A percentile compares a stretch with the other conserved stretches of the same genome.
Conservation (phyloP, 1,140 invertebrate genomes). For the Aphaenogaster rudis region DNA sequence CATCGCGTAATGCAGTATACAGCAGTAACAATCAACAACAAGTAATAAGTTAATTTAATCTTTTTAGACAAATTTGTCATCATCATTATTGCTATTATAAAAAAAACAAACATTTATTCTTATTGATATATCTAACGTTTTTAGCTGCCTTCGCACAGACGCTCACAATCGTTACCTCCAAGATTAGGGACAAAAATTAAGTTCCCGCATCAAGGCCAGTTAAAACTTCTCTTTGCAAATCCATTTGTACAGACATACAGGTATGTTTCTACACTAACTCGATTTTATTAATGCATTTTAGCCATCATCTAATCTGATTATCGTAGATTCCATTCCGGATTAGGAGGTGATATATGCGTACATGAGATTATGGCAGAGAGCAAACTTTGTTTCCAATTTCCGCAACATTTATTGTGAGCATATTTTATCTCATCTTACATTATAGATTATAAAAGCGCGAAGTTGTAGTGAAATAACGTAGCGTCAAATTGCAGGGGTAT, state of each 20-base stretch:
- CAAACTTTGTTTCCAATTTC: slow-evolving; percentile 94
- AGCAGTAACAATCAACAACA: slow-evolving; percentile 80
- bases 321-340: slow-evolving; percentile 93
- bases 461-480: slow-evolving; percentile 39
- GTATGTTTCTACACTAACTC: slow-evolving; percentile 56
- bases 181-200: slow-evolving; percentile 93
- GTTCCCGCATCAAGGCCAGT: slow-evolving; percentile 92
- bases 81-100: neutral
- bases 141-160: slow-evolving; percentile 90
- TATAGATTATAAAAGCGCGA: neutral
- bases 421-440: slow-evolving; percentile 4
- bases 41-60: slow-evolving; percentile 42
- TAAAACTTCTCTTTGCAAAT: slow-evolving; percentile 92
- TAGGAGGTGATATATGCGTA: slow-evolving; percentile 96
- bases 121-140: slow-evolving; percentile 8
- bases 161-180: slow-evolving; percentile 95
- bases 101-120: neutral
- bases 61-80: slow-evolving; percentile 1
- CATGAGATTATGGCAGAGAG: slow-evolving; percentile 98
- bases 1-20: slow-evolving; percentile 86
- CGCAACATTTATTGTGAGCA: slow-evolving; percentile 95
- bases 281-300: slow-evolving; percentile 19
- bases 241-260: slow-evolving; percentile 94
- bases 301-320: slow-evolving; percentile 13
- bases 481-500: slow-evolving; percentile 89